Evolutionary conservation across 2,113 vertebrate genomes (phyloP).

Genomic region (Lutjanus erythropterus): DNA sequence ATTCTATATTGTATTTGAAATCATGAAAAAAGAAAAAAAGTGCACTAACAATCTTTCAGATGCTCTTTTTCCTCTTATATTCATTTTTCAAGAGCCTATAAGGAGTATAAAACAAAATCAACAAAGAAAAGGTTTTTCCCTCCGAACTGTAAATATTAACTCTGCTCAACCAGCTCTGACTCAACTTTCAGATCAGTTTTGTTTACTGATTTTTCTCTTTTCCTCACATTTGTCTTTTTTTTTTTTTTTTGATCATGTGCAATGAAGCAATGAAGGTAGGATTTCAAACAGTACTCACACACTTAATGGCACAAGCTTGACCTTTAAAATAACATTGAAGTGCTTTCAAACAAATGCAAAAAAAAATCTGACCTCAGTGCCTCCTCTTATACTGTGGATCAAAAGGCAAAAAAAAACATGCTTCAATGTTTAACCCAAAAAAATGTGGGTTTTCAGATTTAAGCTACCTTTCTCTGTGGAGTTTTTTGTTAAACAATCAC

Average conservation of each 20-base stretch:
- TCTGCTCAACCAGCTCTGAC: conserved; percentile 52
- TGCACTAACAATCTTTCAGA: conserved; percentile 86
- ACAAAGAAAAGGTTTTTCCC: conserved; percentile 10
- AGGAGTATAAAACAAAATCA: conserved; percentile 46
- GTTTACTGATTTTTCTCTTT: conserved; percentile 37
- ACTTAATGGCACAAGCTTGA: conserved; percentile 55
- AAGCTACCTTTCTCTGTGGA: conserved; percentile 50
- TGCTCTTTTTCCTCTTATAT: conserved; percentile 60
- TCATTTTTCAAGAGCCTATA: conserved; percentile 48
- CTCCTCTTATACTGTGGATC: conserved; percentile 80
- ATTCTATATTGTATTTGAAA: conserved; percentile 82
- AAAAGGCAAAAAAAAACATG: conserved; percentile 35
- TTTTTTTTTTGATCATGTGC: conserved; percentile 65
- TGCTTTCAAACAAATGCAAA: conserved; percentile 74
- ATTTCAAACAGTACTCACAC: conserved; percentile 55
- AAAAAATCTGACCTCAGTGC: conserved; percentile 87
- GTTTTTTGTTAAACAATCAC: conserved; percentile 41
- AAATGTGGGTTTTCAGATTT: conserved; percentile 46
- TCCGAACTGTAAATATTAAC: conserved; percentile 71
- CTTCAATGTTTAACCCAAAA: conserved; percentile 17
- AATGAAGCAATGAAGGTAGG: conserved; percentile 76
- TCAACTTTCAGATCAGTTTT: conserved; percentile 38
- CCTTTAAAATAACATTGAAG: conserved; percentile 45
- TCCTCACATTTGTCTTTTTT: background rate
- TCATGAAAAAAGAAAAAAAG: conserved; percentile 70